Percentiles rank a stretch among this genome's conserved stretches.
Conservation (phyloP, 2,888 invertebrate genomes). For the Neoascia interrupta region DNA sequence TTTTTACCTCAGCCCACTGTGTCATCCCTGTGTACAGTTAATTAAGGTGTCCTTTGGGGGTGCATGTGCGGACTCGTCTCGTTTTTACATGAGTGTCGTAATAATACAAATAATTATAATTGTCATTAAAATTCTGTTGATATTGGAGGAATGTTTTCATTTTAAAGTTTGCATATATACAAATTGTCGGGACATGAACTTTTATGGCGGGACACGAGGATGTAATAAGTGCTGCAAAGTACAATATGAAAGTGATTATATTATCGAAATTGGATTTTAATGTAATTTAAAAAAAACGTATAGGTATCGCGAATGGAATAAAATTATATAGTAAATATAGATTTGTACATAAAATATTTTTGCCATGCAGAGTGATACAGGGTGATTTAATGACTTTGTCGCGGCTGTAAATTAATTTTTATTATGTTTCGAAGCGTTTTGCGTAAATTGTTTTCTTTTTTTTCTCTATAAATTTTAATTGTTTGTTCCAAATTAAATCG, state of each 20-base stretch:
- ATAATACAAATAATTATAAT: constrained; percentile 60
- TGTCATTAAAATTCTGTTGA: constrained; percentile 68
- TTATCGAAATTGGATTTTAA: constrained; percentile 62
- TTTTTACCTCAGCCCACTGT: background rate
- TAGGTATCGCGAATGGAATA: too few relatives aligned
- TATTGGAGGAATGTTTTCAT: constrained; percentile 50
- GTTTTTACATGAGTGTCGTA: constrained; percentile 12
- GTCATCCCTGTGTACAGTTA: constrained; percentile 25
- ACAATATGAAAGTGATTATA: constrained; percentile 56
- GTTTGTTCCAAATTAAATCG: too few relatives aligned
- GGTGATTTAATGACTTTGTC: too few relatives aligned
- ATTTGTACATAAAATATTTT: background rate
- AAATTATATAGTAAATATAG: background rate
- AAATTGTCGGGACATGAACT: constrained; percentile 2
- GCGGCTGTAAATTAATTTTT: too few relatives aligned
- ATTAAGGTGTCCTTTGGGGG: constrained; percentile 53
- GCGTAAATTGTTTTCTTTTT: too few relatives aligned
- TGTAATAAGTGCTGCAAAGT: constrained; percentile 18
- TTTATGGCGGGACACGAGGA: too few relatives aligned
- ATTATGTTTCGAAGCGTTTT: too few relatives aligned
- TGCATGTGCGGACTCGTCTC: background rate
- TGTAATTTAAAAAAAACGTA: constrained; percentile 35
- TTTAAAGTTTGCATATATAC: constrained; percentile 18
- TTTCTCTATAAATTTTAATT: too few relatives aligned
- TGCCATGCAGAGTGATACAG: too few relatives aligned